Evolutionary conservation across 92 coral and sea anemone species (phyloP), one percentile per base, ranked within the genome.

Genomic region (Nematostella vectensis): DNA sequence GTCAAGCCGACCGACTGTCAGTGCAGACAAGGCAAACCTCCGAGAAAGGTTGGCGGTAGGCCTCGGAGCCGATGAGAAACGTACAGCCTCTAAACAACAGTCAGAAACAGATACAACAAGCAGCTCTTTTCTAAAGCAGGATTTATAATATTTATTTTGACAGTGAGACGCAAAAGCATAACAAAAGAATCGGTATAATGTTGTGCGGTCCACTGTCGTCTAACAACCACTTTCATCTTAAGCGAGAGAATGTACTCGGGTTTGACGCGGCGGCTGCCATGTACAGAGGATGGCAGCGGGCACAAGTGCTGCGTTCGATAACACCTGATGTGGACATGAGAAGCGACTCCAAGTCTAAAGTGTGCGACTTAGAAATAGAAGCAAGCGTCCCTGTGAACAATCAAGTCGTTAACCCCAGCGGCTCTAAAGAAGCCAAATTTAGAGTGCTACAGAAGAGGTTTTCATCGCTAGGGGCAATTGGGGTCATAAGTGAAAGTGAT

Each of bases 111-210:
- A n/a, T n/a, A n/a, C n/a, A n/a, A n/a, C 18, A 45, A 45, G 12
- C 21, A 10, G 18, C 21, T 33, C 51, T 11, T 54, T 55, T 66
- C 70, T 23, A n/a, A 48, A 48, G 70, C 51, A 44, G 42, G 51
- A 52, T 59, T 55, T 43, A 55, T 24, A 29, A 36, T 66, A 55
- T 66, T 66, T 66, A 59, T 27, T 53, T 66, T 66, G 47, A 21
- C 63, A 66, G 45, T 22, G 26, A 57, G 56, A 45, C 63, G 63
- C 38, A 44, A 66, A 59, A 52, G 22, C 25, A 18, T 27, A 42
- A 66, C 72, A 66, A 66, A 66, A 57, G 29, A 17, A 29, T 47
- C 53, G 55, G 52, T n/a, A 66, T 36, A 44, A 66, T 66, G 62
- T 63, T 52, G 16, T 66, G 63, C 57, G 62, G 29, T 24, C 57